A percentile compares a stretch with the other conserved stretches of the same genome.
Conservation (phyloP, 2,113 vertebrate genomes). For the Chaetodon trifascialis region DNA sequence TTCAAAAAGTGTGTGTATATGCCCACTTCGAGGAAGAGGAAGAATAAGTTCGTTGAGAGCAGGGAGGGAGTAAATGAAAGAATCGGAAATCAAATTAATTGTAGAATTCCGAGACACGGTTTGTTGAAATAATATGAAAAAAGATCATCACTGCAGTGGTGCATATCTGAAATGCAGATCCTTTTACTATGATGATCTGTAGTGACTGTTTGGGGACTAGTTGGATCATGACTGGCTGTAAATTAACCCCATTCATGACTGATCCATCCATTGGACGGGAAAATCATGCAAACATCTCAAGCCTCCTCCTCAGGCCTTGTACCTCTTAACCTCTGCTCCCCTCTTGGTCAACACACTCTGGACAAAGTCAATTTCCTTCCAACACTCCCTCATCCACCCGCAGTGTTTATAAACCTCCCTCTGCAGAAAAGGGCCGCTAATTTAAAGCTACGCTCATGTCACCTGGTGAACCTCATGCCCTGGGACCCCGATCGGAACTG, state of each 20-base stretch:
- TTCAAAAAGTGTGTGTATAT: conserved; percentile 44
- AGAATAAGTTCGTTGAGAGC: conserved; percentile 30
- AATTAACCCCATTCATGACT: neutral
- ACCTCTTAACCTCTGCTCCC: conserved; percentile 72
- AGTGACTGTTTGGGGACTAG: neutral
- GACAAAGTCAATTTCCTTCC: conserved; percentile 76
- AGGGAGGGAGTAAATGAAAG: conserved; percentile 12
- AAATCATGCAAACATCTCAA: conserved; percentile 1
- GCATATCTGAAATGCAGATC: too few relatives aligned
- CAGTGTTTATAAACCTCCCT: conserved; percentile 75
- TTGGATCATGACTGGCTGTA: neutral
- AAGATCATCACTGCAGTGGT: too few relatives aligned
- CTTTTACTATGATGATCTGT: too few relatives aligned
- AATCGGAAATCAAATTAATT: neutral
- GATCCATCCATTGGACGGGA: neutral
- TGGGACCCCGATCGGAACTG: conserved; percentile 69
- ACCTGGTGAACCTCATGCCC: conserved; percentile 82
- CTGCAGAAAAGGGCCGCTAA: conserved; percentile 57
- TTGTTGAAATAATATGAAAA: too few relatives aligned
- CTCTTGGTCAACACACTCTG: conserved; percentile 67
- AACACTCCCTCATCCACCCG: conserved; percentile 68
- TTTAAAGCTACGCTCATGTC: conserved; percentile 72
- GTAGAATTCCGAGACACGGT: too few relatives aligned
- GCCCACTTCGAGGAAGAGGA: conserved; percentile 32
- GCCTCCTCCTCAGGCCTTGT: neutral